A percentile compares a stretch with the other conserved stretches of the same genome.
These are phyloP conservation scores for Arctia plantaginis DNA, from an alignment of 2,888 invertebrate genomes.

Conservation along the genomic window DNA sequence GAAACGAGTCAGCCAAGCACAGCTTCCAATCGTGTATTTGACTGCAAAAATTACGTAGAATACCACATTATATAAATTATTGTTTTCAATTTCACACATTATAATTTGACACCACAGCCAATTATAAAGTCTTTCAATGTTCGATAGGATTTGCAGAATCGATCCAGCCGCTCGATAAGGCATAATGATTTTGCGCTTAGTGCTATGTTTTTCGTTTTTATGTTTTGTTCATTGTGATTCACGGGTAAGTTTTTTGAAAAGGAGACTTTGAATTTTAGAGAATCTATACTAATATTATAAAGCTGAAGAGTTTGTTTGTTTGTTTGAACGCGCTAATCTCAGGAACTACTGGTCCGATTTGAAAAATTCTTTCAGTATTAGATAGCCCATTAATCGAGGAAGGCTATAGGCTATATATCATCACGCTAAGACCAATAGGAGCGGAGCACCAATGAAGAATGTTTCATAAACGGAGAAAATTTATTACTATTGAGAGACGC, in stretches of 20 bases:
- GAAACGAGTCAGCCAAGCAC: conserved; percentile 19
- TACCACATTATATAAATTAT: conserved; percentile 45
- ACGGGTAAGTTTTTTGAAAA: conserved; percentile 38
- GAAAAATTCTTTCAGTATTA: no score
- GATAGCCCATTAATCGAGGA: no score
- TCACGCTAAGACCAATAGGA: no score
- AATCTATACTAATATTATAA: no score
- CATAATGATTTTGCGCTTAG: conserved; percentile 49
- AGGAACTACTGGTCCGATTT: no score
- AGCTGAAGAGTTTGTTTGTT: no score
- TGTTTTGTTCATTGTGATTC: conserved; percentile 33
- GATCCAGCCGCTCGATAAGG: conserved; percentile 42
- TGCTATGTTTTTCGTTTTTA: conserved; percentile 44
- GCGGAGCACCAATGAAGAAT: no score
- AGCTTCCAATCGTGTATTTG: conserved; percentile 41
- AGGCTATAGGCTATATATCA: no score
- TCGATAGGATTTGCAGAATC: conserved; percentile 46
- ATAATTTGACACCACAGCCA: conserved; percentile 49
- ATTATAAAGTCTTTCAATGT: conserved; percentile 47
- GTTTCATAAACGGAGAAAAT: no score
- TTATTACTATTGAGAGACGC: no score
- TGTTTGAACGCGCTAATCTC: no score
- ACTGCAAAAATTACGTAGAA: conserved; percentile 17
- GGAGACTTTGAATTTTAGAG: not conserved
- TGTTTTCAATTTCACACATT: conserved; percentile 50